Percentiles rank a stretch among this genome's conserved stretches.
Conservation (phyloP, 1,140 invertebrate genomes). For the Plectus sambesii region DNA sequence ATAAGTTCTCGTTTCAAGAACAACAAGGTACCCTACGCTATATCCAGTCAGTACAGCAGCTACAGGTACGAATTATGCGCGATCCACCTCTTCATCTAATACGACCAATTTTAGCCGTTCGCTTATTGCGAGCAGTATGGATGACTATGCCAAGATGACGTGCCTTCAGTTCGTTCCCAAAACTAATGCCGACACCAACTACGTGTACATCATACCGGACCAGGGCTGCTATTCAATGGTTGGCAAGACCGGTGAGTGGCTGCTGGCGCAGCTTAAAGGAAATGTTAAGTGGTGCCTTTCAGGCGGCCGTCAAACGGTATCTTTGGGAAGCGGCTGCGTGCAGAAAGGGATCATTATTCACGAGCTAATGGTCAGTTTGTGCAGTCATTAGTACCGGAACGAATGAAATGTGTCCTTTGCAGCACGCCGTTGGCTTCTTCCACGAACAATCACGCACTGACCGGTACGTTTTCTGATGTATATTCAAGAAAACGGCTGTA, state of each 20-base stretch:
- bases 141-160: constrained; percentile 39
- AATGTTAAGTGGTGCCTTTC: constrained; percentile 5
- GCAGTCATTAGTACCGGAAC: no score
- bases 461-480: no score
- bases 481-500: no score
- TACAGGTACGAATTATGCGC: constrained; percentile 29
- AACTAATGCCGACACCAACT: constrained; percentile 33
- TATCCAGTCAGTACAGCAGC: constrained; percentile 42
- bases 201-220: constrained; percentile 43
- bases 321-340: constrained; percentile 59
- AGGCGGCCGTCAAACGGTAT: constrained; percentile 52
- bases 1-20: no score
- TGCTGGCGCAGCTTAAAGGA: not conserved
- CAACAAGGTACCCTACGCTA: constrained; percentile 40
- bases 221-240: constrained; percentile 44
- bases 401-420: no score
- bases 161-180: constrained; percentile 44
- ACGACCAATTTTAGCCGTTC: constrained; percentile 33
- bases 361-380: constrained; percentile 48
- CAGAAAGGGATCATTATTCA: constrained; percentile 47
- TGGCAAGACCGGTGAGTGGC: constrained; percentile 13
- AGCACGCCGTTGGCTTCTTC: no score
- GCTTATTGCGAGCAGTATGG: constrained; percentile 40
- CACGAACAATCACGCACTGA: no score
- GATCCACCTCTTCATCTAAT: constrained; percentile 16